These are phyloP conservation scores for Psephotus haematonotus DNA, from an alignment of 2,113 vertebrate species.

Conservation along the genomic window DNA sequence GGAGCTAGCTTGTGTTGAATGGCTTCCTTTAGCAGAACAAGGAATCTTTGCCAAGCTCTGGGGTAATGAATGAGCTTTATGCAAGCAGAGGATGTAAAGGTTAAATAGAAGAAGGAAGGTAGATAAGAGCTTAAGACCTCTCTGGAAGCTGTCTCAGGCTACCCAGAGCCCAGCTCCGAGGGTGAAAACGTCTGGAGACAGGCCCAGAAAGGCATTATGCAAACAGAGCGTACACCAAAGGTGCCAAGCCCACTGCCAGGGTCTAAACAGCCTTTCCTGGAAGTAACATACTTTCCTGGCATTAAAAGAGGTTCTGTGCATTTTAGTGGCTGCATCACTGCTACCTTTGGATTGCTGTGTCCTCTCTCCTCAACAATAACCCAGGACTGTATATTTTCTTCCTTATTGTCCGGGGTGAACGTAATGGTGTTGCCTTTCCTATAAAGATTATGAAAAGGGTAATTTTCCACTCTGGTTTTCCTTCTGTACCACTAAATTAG, in stretches of 20 bases:
- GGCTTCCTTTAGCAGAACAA: not conserved
- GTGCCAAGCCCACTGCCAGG: not conserved
- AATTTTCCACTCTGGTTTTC: not conserved
- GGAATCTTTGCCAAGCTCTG: not conserved
- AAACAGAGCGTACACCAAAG: not conserved
- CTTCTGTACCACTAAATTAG: not conserved
- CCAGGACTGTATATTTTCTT: not conserved
- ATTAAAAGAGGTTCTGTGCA: not conserved
- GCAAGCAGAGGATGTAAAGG: not conserved
- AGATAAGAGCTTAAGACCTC: not conserved
- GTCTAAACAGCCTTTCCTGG: not conserved
- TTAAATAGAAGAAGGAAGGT: not conserved
- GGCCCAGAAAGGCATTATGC: not conserved
- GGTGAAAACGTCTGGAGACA: not conserved
- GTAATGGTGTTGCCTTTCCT: not conserved
- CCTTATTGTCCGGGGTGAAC: not conserved
- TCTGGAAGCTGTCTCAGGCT: not conserved
- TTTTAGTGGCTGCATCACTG: not conserved
- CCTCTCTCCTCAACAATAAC: not conserved
- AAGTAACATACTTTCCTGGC: not conserved
- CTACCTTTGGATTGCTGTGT: not conserved
- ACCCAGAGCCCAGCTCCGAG: not conserved
- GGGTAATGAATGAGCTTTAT: slow-evolving; percentile 17
- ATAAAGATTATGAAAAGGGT: not conserved
- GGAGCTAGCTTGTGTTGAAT: not conserved